Evolutionary conservation across 2,113 vertebrate genomes (phyloP), one percentile per base, ranked within the genome.

Genomic region (Lophius piscatorius): DNA sequence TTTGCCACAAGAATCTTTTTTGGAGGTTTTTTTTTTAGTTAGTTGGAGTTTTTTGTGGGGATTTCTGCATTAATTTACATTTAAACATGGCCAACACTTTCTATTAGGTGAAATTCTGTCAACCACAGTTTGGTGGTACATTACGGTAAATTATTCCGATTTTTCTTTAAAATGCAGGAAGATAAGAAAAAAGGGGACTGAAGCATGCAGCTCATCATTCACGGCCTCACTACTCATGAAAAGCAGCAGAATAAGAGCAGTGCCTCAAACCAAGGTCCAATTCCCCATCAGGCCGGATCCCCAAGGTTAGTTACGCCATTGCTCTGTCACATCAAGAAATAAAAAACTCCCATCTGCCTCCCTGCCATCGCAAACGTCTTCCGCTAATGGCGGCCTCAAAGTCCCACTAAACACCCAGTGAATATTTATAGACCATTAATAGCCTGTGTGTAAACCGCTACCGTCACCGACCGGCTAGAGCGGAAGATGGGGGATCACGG

Each of bases 361-460:
- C 36, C 23, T 23, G 14, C 63, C 57, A 62, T 74, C 63, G 62
- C 48, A 71, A 76, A 82, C 54, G 40, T 57, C 74, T 78, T 75
- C 34, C 33, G 44, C 80, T 82, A 87, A 88, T 82, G 74, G 67
- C 60, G 33, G 20, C 74, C 61, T 71, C 61, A 56, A 77, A 77
- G 70, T 68, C 72, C 74, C 55, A 42, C 60, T 88, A 80, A 86
- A 80, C 80, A 80, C 44, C 9, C 0, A 80, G 76, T 76, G 79
- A 87, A 87, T 88, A 88, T 88, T 89, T 88, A 88, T 88, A 82
- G 78, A 79, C 78, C 75, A 85, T 85, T 86, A 89, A 88, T 87
- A 86, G 83, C 60, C 74, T 74, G 73, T 68, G 55, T 81, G 70
- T 80, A 86, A 87, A 89, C 69, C 28, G 67, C 76, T 59, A 80